Conservation (phyloP, 2,113 vertebrate species). For the Heteronetta atricapilla region DNA sequence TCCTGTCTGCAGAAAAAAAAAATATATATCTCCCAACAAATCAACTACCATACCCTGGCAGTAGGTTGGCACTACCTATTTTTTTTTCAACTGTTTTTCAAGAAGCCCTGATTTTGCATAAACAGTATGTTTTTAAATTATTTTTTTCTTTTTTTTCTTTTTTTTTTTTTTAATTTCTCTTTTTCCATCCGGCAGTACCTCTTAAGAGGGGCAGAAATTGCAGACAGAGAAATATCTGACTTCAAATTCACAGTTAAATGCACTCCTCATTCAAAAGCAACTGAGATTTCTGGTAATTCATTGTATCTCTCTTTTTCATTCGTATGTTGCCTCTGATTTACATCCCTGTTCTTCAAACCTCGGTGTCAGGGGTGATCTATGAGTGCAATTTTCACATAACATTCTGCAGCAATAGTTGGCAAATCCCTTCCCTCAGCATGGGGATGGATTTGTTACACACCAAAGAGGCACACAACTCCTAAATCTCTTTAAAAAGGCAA, state of each 20-base stretch:
- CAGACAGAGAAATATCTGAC: neutral
- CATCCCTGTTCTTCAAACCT: constrained; percentile 5
- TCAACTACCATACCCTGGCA: neutral
- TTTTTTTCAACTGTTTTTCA: neutral
- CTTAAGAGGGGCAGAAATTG: neutral
- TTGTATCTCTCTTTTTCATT: neutral
- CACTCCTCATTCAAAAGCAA: constrained; percentile 10
- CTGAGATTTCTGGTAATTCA: neutral
- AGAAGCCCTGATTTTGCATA: neutral
- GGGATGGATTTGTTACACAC: neutral
- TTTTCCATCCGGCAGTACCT: neutral
- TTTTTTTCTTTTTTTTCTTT: neutral
- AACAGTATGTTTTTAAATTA: neutral
- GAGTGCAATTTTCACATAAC: constrained; percentile 21
- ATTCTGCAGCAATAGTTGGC: constrained; percentile 26
- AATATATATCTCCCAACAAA: neutral
- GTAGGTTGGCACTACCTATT: neutral
- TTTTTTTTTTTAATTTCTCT: neutral
- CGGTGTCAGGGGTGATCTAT: constrained; percentile 13
- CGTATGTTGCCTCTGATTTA: constrained; percentile 3
- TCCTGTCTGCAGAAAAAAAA: neutral
- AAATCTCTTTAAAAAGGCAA: neutral
- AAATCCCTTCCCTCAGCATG: neutral
- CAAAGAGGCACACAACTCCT: neutral
- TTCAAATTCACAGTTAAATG: constrained; percentile 24